These are phyloP conservation scores for Suncus etruscus DNA, from an alignment of 2,113 vertebrate species.

Conservation along the genomic window DNA sequence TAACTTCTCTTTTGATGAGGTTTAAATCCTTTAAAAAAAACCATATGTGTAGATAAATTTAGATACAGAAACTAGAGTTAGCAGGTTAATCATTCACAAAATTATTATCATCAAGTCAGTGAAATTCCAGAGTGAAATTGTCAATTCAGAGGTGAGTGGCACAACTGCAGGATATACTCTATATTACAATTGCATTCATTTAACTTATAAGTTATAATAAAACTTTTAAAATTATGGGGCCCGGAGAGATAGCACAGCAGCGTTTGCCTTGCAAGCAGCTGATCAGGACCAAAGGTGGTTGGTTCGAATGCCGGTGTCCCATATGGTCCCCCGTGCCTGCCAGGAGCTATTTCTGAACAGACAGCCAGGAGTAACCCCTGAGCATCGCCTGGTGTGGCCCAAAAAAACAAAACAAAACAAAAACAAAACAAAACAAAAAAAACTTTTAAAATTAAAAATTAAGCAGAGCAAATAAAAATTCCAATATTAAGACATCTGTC, in stretches of 20 bases:
- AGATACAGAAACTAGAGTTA: constrained; percentile 37
- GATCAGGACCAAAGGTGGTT: too few relatives aligned
- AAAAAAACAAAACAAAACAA: too few relatives aligned
- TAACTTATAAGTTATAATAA: constrained; percentile 11
- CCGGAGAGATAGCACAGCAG: too few relatives aligned
- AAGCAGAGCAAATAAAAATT: constrained; percentile 66
- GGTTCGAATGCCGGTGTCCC: too few relatives aligned
- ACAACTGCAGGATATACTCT: not conserved
- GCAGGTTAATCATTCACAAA: constrained; percentile 62
- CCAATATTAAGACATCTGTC: constrained; percentile 39
- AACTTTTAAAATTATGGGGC: constrained; percentile 13
- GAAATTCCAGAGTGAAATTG: constrained; percentile 33
- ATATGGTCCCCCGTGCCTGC: too few relatives aligned
- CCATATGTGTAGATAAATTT: constrained; percentile 52
- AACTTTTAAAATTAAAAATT: not conserved
- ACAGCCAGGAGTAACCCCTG: too few relatives aligned
- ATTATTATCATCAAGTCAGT: constrained; percentile 38
- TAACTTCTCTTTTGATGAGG: constrained; percentile 34
- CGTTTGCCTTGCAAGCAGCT: too few relatives aligned
- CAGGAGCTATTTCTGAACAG: too few relatives aligned
- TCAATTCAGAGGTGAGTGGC: constrained; percentile 36
- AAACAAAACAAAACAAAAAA: too few relatives aligned
- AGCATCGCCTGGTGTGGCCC: too few relatives aligned
- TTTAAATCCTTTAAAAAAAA: constrained; percentile 60
- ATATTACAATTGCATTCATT: not conserved